phyloP scores from a whole-genome alignment of 2,888 invertebrate genomes.

The Ganaspis brasiliensis region DNA sequence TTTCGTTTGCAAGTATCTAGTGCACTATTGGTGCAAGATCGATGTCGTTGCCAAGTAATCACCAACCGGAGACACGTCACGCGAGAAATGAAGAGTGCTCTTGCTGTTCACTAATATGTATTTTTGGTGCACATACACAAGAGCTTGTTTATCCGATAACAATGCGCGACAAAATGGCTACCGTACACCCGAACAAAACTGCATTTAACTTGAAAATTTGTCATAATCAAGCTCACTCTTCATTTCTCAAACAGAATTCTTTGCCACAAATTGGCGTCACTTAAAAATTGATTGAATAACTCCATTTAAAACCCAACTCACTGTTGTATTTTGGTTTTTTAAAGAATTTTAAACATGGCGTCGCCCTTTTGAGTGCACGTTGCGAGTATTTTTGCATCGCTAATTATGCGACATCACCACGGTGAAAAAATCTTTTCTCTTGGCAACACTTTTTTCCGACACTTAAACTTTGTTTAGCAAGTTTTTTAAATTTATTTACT shows the following conservation, averaged over 20 bases:
- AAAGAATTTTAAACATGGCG: conserved; percentile 36
- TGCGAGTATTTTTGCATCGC: conserved; percentile 26
- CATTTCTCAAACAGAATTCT: neutral
- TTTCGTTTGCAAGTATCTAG: conserved; percentile 11
- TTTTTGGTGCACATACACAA: conserved; percentile 32
- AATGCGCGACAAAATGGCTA: conserved; percentile 75
- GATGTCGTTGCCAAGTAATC: conserved; percentile 31
- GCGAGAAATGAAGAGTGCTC: conserved; percentile 34
- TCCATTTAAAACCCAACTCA: neutral
- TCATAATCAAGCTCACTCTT: neutral
- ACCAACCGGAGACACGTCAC: conserved; percentile 38
- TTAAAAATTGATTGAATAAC: neutral
- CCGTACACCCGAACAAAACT: conserved; percentile 12
- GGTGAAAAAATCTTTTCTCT: neutral
- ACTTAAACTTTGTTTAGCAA: neutral
- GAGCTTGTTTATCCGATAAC: conserved; percentile 75
- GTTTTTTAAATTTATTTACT: neutral
- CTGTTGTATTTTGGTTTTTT: neutral
- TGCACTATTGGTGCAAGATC: conserved; percentile 38
- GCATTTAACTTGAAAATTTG: neutral
- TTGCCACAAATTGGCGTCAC: neutral
- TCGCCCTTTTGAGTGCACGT: conserved; percentile 31
- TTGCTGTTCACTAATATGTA: neutral
- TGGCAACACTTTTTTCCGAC: neutral
- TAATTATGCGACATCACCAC: conserved; percentile 23